These are phyloP conservation scores for Steinernema feltiae DNA, from an alignment of 1,140 invertebrate genomes.

Conservation along the genomic window DNA sequence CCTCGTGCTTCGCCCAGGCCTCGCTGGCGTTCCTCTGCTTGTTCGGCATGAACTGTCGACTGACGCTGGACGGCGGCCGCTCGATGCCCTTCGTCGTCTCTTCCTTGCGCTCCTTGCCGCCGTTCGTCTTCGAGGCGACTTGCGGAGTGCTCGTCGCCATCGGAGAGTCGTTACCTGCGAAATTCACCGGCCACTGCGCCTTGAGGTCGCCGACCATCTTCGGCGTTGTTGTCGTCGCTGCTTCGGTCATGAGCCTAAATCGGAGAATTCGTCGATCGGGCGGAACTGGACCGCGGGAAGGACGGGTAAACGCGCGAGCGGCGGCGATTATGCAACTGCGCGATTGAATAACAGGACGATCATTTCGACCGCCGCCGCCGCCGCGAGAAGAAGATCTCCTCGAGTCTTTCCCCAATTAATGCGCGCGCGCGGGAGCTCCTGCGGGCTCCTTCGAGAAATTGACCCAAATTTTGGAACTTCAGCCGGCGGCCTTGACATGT, in stretches of 20 bases:
- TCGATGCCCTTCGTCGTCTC: not conserved
- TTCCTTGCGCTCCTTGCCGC: not conserved
- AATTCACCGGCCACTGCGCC: conserved; percentile 9
- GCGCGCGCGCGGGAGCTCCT: not conserved
- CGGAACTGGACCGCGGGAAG: not conserved
- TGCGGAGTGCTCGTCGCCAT: conserved; percentile 9
- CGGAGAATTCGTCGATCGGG: not conserved
- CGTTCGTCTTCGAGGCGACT: not conserved
- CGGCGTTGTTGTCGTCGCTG: not conserved
- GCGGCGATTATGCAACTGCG: conserved; percentile 7
- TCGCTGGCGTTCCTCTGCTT: conserved; percentile 9
- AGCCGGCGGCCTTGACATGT: not conserved
- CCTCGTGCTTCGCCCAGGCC: not conserved
- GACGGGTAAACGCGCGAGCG: not conserved
- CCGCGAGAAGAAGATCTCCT: too few relatives aligned
- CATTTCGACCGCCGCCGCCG: not conserved
- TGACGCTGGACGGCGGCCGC: not conserved
- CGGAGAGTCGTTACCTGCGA: not conserved
- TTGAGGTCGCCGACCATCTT: conserved; percentile 13
- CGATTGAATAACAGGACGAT: conserved; percentile 9
- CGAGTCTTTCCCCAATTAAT: not conserved
- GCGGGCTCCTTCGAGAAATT: not conserved
- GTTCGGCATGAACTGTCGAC: conserved; percentile 7
- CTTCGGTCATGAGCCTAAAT: conserved; percentile 11
- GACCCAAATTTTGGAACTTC: conserved; percentile 14